These are phyloP conservation scores for Agonum fuliginosum DNA, from an alignment of 2,888 invertebrate genomes.

Conservation along the genomic window DNA sequence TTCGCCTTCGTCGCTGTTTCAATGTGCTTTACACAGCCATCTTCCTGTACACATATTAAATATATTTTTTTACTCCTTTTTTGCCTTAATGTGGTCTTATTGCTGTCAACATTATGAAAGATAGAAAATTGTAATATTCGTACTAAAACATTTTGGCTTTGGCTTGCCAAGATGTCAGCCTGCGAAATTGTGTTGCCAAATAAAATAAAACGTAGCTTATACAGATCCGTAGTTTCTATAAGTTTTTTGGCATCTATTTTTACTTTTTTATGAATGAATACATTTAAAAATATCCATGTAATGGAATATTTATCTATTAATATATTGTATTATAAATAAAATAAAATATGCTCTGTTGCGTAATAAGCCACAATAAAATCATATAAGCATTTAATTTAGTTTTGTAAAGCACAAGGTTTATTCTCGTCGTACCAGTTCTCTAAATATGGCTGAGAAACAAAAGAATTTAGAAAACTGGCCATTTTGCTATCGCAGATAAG, in stretches of 20 bases:
- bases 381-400: slow-evolving; percentile 32
- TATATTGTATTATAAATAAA: slow-evolving; percentile 32
- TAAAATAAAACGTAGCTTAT: slow-evolving; percentile 36
- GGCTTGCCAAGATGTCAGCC: slow-evolving; percentile 26
- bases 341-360: slow-evolving; percentile 23
- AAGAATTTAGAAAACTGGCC: slow-evolving; percentile 5
- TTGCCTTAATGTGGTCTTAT: slow-evolving; percentile 33
- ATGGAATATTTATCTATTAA: slow-evolving; percentile 46
- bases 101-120: slow-evolving; percentile 31
- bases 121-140: slow-evolving; percentile 34
- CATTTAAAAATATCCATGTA: slow-evolving; percentile 37
- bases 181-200: slow-evolving; percentile 41
- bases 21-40: slow-evolving; percentile 36
- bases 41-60: slow-evolving; percentile 40
- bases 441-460: slow-evolving; percentile 33
- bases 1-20: slow-evolving; percentile 12
- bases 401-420: slow-evolving; percentile 33
- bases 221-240: slow-evolving; percentile 29
- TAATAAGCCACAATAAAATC: slow-evolving; percentile 39
- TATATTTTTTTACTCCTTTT: slow-evolving; percentile 51
- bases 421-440: slow-evolving; percentile 26
- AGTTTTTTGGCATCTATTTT: slow-evolving; percentile 43
- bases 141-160: slow-evolving; percentile 39
- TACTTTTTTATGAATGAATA: slow-evolving; percentile 50
- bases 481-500: slow-evolving; percentile 11